A percentile compares a stretch with the other conserved stretches of the same genome.
phyloP scores from a whole-genome alignment of 2,888 invertebrate genomes.

The Leucophenga montana region DNA sequence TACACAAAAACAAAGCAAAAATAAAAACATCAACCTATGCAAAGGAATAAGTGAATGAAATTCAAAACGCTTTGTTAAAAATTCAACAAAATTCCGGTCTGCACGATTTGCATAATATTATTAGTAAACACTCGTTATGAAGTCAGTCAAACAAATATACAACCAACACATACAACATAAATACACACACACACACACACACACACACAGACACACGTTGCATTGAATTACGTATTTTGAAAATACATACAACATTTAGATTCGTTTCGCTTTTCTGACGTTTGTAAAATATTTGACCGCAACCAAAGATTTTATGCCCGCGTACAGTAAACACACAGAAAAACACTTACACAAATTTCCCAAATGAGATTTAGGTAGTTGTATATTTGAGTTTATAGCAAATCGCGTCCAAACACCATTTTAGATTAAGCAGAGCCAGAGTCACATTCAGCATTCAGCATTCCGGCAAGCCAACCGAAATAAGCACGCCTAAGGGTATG shows the following conservation, averaged over 20 bases:
- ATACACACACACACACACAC: slow-evolving; percentile 46
- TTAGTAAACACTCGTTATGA: slow-evolving; percentile 67
- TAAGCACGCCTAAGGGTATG: background rate
- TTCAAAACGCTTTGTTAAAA: slow-evolving; percentile 61
- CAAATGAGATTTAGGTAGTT: slow-evolving; percentile 2
- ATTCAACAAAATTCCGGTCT: slow-evolving; percentile 52
- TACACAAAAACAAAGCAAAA: slow-evolving; percentile 4
- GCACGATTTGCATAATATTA: slow-evolving; percentile 65
- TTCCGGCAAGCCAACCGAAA: background rate
- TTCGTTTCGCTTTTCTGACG: background rate
- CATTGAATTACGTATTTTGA: background rate
- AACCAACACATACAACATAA: slow-evolving; percentile 29
- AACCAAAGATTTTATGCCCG: slow-evolving; percentile 44
- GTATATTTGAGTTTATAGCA: background rate
- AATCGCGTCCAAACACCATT: background rate
- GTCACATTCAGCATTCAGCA: no score
- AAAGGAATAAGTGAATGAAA: no score
- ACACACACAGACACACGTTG: background rate
- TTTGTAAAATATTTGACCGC: slow-evolving; percentile 64
- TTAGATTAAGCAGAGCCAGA: background rate
- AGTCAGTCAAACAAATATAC: slow-evolving; percentile 39
- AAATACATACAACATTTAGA: background rate
- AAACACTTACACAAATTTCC: slow-evolving; percentile 4
- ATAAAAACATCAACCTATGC: background rate
- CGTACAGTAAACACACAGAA: background rate